phyloP scores from a whole-genome alignment of 2,797 vertebrate species.

The Crax fasciolata region DNA sequence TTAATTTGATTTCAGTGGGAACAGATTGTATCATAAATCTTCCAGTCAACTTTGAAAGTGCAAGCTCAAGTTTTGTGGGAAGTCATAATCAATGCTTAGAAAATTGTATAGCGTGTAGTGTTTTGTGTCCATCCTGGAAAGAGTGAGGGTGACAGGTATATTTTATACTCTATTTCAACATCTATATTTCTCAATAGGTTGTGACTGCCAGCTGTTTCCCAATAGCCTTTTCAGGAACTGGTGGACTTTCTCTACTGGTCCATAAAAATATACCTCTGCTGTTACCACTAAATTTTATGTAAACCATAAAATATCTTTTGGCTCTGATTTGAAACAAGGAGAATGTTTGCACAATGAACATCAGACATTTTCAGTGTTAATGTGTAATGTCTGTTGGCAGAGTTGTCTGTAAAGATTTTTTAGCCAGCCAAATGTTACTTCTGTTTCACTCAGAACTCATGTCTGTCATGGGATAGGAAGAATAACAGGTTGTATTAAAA shows the following conservation, averaged over 20 bases:
- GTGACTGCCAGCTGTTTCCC: conserved; percentile 14
- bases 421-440: conserved; percentile 72
- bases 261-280: conserved; percentile 64
- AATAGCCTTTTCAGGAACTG: conserved; percentile 27
- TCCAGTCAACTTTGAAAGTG: neutral
- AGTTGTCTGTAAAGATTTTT: conserved; percentile 68
- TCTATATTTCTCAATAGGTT: conserved; percentile 22
- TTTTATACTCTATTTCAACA: neutral
- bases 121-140: neutral
- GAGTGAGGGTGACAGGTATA: neutral
- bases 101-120: neutral
- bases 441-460: conserved; percentile 58
- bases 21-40: neutral
- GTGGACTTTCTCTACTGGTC: conserved; percentile 42
- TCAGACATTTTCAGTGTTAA: conserved; percentile 65
- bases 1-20: neutral
- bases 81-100: neutral
- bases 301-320: conserved; percentile 67
- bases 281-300: conserved; percentile 65
- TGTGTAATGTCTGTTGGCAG: conserved; percentile 67
- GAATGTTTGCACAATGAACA: conserved; percentile 61
- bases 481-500: conserved; percentile 71
- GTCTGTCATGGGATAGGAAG: conserved; percentile 53
- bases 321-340: conserved; percentile 61
- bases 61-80: neutral